Evolutionary conservation across 2,113 vertebrate species (phyloP).

Genomic region (Castor canadensis): DNA sequence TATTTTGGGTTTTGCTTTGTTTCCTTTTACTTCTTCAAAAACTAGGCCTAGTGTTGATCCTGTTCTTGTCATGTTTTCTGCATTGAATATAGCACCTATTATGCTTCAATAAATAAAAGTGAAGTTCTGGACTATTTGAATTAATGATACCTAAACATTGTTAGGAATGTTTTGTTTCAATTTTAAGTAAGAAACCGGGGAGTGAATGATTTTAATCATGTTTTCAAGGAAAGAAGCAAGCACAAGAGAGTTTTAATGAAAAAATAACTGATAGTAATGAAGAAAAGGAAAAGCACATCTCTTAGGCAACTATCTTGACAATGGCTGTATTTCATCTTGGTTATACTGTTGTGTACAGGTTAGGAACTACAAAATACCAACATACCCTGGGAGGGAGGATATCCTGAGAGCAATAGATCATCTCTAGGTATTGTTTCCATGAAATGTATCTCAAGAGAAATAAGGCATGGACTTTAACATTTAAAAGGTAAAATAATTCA

Average conservation of each 20-base stretch:
- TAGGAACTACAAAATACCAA: constrained; percentile 41
- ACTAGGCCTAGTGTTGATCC: not conserved
- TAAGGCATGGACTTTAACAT: not conserved
- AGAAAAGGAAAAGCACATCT: not conserved
- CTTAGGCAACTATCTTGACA: not conserved
- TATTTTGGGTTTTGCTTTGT: not conserved
- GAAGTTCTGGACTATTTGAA: not conserved
- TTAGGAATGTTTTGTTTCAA: not conserved
- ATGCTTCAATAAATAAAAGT: not conserved
- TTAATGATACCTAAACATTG: not conserved
- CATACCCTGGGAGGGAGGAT: constrained; percentile 27
- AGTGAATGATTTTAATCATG: not conserved
- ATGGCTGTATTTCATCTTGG: constrained; percentile 28
- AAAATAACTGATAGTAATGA: not conserved
- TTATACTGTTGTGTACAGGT: not conserved
- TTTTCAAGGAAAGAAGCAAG: not conserved
- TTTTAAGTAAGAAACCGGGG: not conserved
- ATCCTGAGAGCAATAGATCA: constrained; percentile 63
- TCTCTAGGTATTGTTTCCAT: constrained; percentile 61
- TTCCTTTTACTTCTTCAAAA: not conserved
- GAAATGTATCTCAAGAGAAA: constrained; percentile 47
- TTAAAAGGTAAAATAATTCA: constrained; percentile 68
- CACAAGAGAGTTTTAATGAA: not conserved
- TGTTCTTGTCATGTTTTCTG: not conserved
- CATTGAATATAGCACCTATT: not conserved